Percentiles rank a stretch among this genome's conserved stretches.
These are phyloP conservation scores for Loxodonta africana DNA, from an alignment of 2,113 vertebrate species.

Conservation along the genomic window DNA sequence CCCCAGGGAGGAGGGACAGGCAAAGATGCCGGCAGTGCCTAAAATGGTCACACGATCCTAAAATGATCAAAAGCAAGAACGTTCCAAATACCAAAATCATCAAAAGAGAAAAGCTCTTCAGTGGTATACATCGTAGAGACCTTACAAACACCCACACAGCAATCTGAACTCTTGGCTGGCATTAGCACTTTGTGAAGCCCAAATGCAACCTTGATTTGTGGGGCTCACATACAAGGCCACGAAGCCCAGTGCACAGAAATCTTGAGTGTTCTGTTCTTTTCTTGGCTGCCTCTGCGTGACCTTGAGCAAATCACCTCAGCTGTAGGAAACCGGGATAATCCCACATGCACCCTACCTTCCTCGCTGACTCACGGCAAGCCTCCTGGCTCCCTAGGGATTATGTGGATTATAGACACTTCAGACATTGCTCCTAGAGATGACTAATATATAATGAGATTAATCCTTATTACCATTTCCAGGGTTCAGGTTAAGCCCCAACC, in stretches of 20 bases:
- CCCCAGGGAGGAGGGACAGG: not conserved
- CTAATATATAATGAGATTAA: not conserved
- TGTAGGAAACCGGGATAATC: conserved; percentile 25
- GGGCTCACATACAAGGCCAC: not conserved
- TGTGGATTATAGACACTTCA: not conserved
- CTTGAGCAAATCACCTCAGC: conserved; percentile 46
- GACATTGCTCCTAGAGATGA: not conserved
- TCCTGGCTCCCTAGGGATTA: not conserved
- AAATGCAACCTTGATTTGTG: not conserved
- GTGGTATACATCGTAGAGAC: not conserved
- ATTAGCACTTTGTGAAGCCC: not conserved
- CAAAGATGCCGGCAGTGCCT: not conserved
- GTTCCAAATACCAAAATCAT: conserved; percentile 16
- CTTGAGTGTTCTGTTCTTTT: not conserved
- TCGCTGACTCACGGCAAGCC: not conserved
- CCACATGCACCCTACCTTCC: not conserved
- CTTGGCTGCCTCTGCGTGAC: not conserved
- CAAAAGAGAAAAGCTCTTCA: not conserved
- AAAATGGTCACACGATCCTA: not conserved
- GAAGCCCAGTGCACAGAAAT: not conserved
- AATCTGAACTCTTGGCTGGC: conserved; percentile 4
- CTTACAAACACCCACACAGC: not conserved
- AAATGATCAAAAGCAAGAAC: conserved; percentile 32
- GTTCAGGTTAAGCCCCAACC: not conserved
- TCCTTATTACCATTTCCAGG: not conserved